Percentiles rank a stretch among this genome's conserved stretches.
phyloP scores from a whole-genome alignment of 2,797 vertebrate genomes.

The Mareca penelope region DNA sequence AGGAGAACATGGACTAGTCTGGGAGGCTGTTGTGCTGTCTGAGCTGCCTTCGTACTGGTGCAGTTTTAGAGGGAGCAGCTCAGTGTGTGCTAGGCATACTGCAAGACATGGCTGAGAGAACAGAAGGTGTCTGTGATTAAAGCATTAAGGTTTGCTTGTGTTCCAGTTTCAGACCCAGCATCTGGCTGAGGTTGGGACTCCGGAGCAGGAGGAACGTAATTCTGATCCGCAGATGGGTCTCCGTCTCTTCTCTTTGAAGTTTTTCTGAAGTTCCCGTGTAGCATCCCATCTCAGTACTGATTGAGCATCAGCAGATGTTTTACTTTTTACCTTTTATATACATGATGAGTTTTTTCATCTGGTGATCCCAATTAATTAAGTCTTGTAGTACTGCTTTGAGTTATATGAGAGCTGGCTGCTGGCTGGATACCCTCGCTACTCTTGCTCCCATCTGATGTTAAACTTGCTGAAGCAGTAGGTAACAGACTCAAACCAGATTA shows the following conservation, averaged over 20 bases:
- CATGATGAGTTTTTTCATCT: slow-evolving; percentile 22
- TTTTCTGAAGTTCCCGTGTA: neutral
- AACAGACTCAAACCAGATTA: slow-evolving; percentile 58
- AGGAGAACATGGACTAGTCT: neutral
- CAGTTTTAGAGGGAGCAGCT: slow-evolving; percentile 48
- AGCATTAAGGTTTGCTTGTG: neutral
- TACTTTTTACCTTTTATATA: slow-evolving; percentile 13
- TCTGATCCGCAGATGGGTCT: neutral
- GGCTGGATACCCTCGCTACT: slow-evolving; percentile 39
- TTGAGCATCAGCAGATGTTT: slow-evolving; percentile 20
- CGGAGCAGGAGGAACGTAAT: neutral
- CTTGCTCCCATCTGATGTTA: slow-evolving; percentile 48
- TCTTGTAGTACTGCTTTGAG: slow-evolving; percentile 27
- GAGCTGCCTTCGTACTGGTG: slow-evolving; percentile 40
- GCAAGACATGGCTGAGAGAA: slow-evolving; percentile 1
- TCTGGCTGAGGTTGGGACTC: neutral
- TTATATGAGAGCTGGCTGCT: slow-evolving; percentile 32
- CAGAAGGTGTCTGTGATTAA: neutral
- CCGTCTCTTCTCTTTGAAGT: neutral
- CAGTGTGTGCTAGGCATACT: slow-evolving; percentile 16
- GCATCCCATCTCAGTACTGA: neutral
- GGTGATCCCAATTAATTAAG: slow-evolving; percentile 56
- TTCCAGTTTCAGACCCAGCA: neutral
- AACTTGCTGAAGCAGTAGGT: slow-evolving; percentile 55
- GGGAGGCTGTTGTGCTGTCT: slow-evolving; percentile 28